Percentiles rank a stretch among this genome's conserved stretches.
phyloP scores from a whole-genome alignment of 2,888 invertebrate genomes.

The Epicampocera succincta region DNA sequence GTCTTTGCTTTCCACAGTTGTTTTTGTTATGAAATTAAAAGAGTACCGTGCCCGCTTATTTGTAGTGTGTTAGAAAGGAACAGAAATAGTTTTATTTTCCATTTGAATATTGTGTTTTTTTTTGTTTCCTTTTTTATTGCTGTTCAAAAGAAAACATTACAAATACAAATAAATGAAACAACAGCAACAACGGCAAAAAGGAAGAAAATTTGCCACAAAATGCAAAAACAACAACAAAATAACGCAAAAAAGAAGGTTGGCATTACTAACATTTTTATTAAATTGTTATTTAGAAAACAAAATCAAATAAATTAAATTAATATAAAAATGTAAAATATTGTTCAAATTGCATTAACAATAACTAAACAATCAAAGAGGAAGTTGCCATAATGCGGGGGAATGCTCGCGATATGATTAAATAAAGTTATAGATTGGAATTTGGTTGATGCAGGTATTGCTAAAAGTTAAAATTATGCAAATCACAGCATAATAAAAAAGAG shows the following conservation, averaged over 20 bases:
- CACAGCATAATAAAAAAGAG: too few species aligned
- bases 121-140: constrained; percentile 37
- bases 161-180: constrained; percentile 44
- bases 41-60: constrained; percentile 26
- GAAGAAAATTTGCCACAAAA: constrained; percentile 55
- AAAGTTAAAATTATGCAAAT: too few species aligned
- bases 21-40: constrained; percentile 60
- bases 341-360: constrained; percentile 19
- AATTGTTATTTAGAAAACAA: constrained; percentile 60
- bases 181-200: constrained; percentile 12
- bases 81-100: constrained; percentile 65
- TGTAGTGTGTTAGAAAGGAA: constrained; percentile 42
- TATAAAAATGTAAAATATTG: constrained; percentile 29
- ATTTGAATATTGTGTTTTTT: constrained; percentile 49
- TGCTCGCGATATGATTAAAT: background rate
- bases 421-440: background rate
- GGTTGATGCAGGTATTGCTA: too few species aligned
- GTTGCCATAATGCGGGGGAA: background rate
- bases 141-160: constrained; percentile 55
- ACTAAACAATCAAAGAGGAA: constrained; percentile 17
- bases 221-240: constrained; percentile 41
- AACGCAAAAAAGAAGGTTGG: constrained; percentile 52
- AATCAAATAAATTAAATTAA: constrained; percentile 52
- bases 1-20: constrained; percentile 44
- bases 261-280: constrained; percentile 62